Conservation (phyloP, 2,888 invertebrate genomes). For the Timema cristinae region DNA sequence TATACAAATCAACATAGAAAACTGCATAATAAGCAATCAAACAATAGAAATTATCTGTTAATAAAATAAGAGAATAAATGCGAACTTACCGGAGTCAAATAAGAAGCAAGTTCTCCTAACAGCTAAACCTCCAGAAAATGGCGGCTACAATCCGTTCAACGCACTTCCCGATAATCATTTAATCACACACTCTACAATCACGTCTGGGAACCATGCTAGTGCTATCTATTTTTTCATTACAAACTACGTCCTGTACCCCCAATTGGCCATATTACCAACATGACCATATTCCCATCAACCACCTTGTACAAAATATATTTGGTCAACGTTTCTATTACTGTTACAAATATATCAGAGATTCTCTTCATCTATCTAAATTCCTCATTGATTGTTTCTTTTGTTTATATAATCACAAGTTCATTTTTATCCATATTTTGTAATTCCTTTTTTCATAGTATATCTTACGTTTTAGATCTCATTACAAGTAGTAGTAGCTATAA, state of each 20-base stretch:
- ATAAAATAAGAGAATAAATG: background rate
- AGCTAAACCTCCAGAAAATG: background rate
- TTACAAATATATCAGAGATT: no score
- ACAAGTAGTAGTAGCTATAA: no score
- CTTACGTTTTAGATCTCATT: no score
- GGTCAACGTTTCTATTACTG: background rate
- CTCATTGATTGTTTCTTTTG: no score
- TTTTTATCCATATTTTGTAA: no score
- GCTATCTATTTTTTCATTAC: background rate
- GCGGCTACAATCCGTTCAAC: background rate
- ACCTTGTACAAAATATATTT: background rate
- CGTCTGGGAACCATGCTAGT: background rate
- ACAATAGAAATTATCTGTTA: background rate
- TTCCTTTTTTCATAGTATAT: no score
- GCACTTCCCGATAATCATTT: background rate
- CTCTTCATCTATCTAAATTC: no score
- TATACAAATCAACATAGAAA: no score
- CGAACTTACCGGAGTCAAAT: background rate
- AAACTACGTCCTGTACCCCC: background rate
- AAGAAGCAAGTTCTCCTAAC: background rate
- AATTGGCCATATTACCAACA: conserved; percentile 1
- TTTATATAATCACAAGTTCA: no score
- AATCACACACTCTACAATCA: background rate
- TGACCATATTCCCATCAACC: background rate
- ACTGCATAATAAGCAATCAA: background rate